Conservation (phyloP, 2,113 vertebrate genomes). For the Myanophis thanlyinensis region DNA sequence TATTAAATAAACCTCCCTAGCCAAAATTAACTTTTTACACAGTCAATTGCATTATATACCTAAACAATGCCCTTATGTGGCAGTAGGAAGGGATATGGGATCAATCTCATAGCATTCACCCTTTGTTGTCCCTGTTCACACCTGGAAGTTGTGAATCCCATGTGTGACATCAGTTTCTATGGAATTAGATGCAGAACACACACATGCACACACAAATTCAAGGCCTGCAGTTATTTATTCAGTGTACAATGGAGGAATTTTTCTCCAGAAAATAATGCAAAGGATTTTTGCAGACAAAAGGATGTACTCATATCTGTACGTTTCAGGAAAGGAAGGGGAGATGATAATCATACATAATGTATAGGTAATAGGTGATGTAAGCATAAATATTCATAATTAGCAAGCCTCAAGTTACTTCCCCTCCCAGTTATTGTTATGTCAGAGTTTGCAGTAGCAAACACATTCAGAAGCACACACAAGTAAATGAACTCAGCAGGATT, state of each 20-base stretch:
- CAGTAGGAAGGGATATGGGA: neutral
- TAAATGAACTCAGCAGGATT: too few relatives aligned
- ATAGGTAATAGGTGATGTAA: neutral
- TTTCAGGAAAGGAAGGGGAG: neutral
- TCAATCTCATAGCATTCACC: neutral
- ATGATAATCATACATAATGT: neutral
- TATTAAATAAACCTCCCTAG: neutral
- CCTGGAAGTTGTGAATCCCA: neutral
- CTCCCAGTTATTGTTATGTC: too few relatives aligned
- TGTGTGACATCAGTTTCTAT: neutral
- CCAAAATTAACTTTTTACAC: neutral
- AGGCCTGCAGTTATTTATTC: neutral
- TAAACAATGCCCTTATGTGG: neutral
- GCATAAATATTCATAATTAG: neutral
- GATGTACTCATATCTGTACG: neutral
- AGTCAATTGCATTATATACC: neutral
- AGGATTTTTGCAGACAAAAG: neutral
- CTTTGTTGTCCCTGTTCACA: neutral
- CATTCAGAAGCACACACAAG: too few relatives aligned
- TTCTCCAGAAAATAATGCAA: neutral
- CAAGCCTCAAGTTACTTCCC: neutral
- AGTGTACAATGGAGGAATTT: neutral
- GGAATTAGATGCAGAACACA: neutral
- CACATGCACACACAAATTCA: too few relatives aligned
- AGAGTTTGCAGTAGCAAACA: too few relatives aligned